These are phyloP conservation scores for Actenoides hombroni DNA, from an alignment of 2,113 vertebrate genomes.

Conservation along the genomic window DNA sequence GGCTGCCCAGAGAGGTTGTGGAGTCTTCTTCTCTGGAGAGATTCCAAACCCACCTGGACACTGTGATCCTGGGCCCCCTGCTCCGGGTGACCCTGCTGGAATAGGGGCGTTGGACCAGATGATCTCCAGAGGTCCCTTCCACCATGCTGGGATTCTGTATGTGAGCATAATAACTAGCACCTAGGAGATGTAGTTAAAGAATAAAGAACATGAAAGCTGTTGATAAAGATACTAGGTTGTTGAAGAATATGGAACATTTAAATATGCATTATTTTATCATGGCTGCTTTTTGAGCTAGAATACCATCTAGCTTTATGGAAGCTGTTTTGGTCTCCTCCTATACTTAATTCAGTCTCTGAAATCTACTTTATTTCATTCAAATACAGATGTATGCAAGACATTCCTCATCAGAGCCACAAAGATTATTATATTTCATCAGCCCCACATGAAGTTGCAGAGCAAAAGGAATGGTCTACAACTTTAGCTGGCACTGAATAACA, in stretches of 20 bases:
- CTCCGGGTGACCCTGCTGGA: too few relatives aligned
- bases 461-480: background rate
- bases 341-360: background rate
- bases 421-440: background rate
- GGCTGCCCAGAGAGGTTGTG: too few relatives aligned
- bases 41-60: too few relatives aligned
- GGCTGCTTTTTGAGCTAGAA: background rate
- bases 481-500: background rate
- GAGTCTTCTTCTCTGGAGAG: too few relatives aligned
- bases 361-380: background rate
- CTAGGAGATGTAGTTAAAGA: background rate
- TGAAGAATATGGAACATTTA: background rate
- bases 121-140: too few relatives aligned
- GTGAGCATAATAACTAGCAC: background rate
- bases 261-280: background rate
- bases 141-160: too few relatives aligned
- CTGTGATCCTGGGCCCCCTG: too few relatives aligned
- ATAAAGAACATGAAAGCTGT: background rate
- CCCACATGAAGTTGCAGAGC: background rate
- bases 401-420: background rate
- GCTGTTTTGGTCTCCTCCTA: background rate
- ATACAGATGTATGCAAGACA: background rate
- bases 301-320: background rate
- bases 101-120: too few relatives aligned
- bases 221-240: background rate